Conservation (phyloP, 2,888 invertebrate genomes). For the Hirtodrosophila alboralis region DNA sequence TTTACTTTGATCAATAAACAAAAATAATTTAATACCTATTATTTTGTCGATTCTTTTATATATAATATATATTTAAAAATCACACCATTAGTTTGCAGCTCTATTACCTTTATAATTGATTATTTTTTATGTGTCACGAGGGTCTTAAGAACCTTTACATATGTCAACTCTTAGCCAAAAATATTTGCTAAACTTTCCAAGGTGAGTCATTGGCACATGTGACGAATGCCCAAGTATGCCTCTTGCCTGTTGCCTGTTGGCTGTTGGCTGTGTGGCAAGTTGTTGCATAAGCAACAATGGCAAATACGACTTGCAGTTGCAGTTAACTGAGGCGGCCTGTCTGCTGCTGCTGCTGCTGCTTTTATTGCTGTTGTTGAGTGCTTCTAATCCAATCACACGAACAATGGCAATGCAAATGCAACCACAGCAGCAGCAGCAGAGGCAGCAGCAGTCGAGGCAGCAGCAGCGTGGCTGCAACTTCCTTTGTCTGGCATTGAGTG, state of each 20-base stretch:
- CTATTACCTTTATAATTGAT: too few species aligned
- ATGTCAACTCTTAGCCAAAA: constrained; percentile 8
- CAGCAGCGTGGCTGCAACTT: constrained; percentile 46
- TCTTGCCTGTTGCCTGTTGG: too few species aligned
- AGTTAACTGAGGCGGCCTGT: constrained; percentile 44
- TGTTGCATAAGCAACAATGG: constrained; percentile 53
- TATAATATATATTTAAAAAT: too few species aligned
- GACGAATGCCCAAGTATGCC: constrained; percentile 46
- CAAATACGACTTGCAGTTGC: constrained; percentile 21
- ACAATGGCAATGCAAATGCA: constrained; percentile 75
- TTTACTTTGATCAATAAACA: too few species aligned
- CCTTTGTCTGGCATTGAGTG: constrained; percentile 64
- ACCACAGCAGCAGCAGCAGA: constrained; percentile 23
- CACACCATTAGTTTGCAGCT: too few species aligned
- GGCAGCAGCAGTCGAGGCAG: constrained; percentile 7
- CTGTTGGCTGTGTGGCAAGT: constrained; percentile 43
- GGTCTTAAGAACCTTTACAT: too few species aligned
- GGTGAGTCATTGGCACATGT: constrained; percentile 39
- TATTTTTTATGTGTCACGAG: too few species aligned
- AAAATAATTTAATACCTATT: too few species aligned
- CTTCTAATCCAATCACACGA: constrained; percentile 72
- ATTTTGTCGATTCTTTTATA: too few species aligned
- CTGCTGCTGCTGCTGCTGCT: constrained; percentile 6
- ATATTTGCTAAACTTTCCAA: constrained; percentile 24
- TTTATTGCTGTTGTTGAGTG: constrained; percentile 33